Base-by-base conservation (phyloP, 2,113 vertebrate species). In the Isichthys henryi region DNA sequence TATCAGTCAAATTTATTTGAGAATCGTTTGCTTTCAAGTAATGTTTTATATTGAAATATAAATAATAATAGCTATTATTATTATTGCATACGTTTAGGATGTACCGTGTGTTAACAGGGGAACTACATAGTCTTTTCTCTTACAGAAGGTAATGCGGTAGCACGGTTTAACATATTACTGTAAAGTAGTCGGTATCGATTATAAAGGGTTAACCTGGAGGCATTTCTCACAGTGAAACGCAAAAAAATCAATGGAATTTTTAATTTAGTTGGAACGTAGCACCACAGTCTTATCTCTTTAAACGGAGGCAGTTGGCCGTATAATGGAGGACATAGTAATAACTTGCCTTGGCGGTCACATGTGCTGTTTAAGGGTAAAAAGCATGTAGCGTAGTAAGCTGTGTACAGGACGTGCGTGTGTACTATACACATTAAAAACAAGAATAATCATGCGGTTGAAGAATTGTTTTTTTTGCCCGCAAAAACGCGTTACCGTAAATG, bases 331-430 rank as follows among this genome's bases (percentile, higher is more conserved):
- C 83, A 86, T 23, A 43, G 56, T 43, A 86, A 19, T 86, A 84
- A 84, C 82, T 48, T 46, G 39, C 45, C 17, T 83, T 62, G 77
- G 52, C 23, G 88, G 89, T 56, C 39, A 53, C 43, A 56, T 89
- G 58, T 91, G 91, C 88, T 80, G 85, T 90, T 90, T 90, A 90
- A 91, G 87, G 89, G 91, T 89, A 58, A 87, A 70, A 82, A 19
- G 87, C 49, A 84, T 82, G 88, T 80, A 52, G 46, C 48, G 70
- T 49, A 48, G 27, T 23, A 7, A 56, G 56, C 45, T 27, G 39
- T 21, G 9, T 74, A 15, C 46, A 13, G 48, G 49, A 86, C 85
- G 62, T 49, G 62, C 62, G 62, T 88, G 35, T 45, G 39, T 88
- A 62, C 56, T 62, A 39, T 66, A 39, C 27, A 2, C 31, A n/a